phyloP scores from a whole-genome alignment of 2,113 vertebrate genomes.

The Xenopus laevis region DNA sequence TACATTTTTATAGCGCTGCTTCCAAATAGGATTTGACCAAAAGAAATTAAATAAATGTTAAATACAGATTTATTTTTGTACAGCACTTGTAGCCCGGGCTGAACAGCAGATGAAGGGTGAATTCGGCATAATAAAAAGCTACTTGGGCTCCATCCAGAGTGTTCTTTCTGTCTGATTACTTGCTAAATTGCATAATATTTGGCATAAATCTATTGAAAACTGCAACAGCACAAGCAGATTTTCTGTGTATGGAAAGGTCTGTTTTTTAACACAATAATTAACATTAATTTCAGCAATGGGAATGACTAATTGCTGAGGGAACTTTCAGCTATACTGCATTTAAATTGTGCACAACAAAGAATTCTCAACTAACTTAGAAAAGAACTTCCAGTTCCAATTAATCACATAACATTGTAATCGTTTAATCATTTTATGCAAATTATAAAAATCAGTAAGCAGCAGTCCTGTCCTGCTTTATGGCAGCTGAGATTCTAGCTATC shows the following conservation, averaged over 20 bases:
- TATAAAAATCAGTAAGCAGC: too few species aligned
- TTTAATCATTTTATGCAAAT: too few species aligned
- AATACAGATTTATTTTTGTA: constrained; percentile 21
- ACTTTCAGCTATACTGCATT: background rate
- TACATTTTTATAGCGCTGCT: background rate
- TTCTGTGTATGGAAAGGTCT: background rate
- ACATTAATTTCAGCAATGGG: background rate
- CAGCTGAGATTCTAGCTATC: too few species aligned
- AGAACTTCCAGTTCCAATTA: too few species aligned
- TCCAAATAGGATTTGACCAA: background rate
- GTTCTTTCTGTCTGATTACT: background rate
- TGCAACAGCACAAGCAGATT: background rate
- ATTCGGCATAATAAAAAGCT: background rate
- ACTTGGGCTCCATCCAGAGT: background rate
- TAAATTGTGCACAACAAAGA: too few species aligned
- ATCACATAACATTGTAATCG: too few species aligned
- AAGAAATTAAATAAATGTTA: constrained; percentile 16
- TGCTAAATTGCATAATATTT: background rate
- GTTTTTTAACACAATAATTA: background rate
- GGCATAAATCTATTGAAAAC: background rate
- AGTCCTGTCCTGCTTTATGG: too few species aligned
- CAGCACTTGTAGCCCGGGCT: background rate
- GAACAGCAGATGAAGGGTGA: background rate
- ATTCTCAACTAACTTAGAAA: too few species aligned
- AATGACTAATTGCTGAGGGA: background rate